Evolutionary conservation across 37 sponge, comb jelly and placozoan genomes (phyloP).

Genomic region (Petrosia ficiformis): DNA sequence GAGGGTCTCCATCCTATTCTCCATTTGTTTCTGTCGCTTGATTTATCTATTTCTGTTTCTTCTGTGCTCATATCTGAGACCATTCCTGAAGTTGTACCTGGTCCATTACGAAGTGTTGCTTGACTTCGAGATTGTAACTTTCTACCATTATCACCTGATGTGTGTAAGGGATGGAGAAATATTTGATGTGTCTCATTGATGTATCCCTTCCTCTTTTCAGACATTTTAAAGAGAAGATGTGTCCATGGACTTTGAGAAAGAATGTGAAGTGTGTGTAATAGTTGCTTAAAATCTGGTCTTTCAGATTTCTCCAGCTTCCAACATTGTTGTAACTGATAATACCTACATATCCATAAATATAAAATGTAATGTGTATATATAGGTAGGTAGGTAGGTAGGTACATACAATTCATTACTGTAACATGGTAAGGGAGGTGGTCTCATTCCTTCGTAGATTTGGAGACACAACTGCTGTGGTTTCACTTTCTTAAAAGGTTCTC

Average conservation of each 20-base stretch:
- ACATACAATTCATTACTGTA: constrained; percentile 62
- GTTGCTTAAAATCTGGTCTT: constrained; percentile 33
- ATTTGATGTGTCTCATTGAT: constrained; percentile 14
- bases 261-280: constrained; percentile 22
- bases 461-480: constrained; percentile 12
- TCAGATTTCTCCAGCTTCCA: constrained; percentile 62
- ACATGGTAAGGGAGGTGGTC: constrained; percentile 35
- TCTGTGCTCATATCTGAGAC: too few relatives aligned
- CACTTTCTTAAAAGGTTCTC: constrained; percentile 22
- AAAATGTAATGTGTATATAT: too few relatives aligned
- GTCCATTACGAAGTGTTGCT: too few relatives aligned
- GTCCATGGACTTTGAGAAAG: constrained; percentile 23
- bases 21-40: not conserved
- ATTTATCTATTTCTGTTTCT: too few relatives aligned
- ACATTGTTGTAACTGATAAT: constrained; percentile 65
- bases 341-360: constrained; percentile 31
- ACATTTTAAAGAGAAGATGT: constrained; percentile 12
- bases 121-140: not conserved
- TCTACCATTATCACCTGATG: not conserved
- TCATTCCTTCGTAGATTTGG: constrained; percentile 15
- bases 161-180: constrained; percentile 8
- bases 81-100: too few relatives aligned
- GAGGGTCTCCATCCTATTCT: not conserved
- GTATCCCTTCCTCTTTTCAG: constrained; percentile 15
- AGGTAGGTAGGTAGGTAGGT: not conserved